These are phyloP conservation scores for Trichonephila clavipes DNA, from an alignment of 1,140 invertebrate species.

Conservation along the genomic window DNA sequence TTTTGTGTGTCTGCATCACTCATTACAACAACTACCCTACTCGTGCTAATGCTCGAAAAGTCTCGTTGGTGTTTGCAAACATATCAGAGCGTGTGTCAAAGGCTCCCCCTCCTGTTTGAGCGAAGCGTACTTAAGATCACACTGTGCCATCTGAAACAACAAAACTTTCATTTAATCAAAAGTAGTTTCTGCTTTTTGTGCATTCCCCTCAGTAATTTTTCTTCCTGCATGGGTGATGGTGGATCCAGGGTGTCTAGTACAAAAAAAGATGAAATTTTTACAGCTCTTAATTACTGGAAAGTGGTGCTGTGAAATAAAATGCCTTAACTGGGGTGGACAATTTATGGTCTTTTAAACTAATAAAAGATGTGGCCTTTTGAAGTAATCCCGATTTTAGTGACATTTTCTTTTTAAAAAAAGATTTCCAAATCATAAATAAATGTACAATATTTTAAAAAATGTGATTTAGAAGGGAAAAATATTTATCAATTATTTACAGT, in stretches of 20 bases:
- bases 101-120: slow-evolving; percentile 30
- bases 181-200: slow-evolving; percentile 68
- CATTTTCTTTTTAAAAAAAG: too few relatives aligned
- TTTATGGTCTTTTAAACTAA: too few relatives aligned
- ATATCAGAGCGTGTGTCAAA: slow-evolving; percentile 41
- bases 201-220: slow-evolving; percentile 51
- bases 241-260: neutral
- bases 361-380: too few relatives aligned
- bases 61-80: neutral
- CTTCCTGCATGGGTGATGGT: slow-evolving; percentile 47
- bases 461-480: too few relatives aligned
- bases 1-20: slow-evolving; percentile 14
- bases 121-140: slow-evolving; percentile 67
- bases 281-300: too few relatives aligned
- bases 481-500: too few relatives aligned
- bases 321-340: too few relatives aligned
- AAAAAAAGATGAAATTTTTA: too few relatives aligned
- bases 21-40: neutral
- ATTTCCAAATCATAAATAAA: too few relatives aligned
- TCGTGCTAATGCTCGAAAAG: neutral
- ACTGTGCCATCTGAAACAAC: slow-evolving; percentile 70
- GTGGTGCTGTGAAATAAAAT: too few relatives aligned
- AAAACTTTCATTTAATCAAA: slow-evolving; percentile 74
- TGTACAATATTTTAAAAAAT: too few relatives aligned
- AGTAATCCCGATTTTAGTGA: too few relatives aligned